These are phyloP conservation scores for Spodoptera frugiperda DNA, from an alignment of 1,140 invertebrate species.

Conservation along the genomic window DNA sequence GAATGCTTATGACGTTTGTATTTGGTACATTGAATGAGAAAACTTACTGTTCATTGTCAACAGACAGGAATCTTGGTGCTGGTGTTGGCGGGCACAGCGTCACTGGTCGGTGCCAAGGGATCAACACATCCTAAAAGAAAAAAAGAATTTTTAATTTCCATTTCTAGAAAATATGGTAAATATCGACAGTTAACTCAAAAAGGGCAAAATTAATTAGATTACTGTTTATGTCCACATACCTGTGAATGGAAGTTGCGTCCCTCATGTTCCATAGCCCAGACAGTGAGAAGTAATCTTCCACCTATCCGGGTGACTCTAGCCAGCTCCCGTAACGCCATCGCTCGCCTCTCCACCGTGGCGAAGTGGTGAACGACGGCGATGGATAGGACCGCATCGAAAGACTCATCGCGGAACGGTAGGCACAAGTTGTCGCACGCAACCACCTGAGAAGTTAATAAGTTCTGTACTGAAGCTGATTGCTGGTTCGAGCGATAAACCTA, in stretches of 20 bases:
- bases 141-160: not conserved
- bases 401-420: conserved; percentile 96
- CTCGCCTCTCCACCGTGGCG: conserved; percentile 95
- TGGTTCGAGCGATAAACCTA: not conserved
- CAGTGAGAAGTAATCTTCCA: conserved; percentile 96
- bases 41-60: conserved; percentile 80
- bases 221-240: conserved; percentile 72
- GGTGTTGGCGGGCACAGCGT: conserved; percentile 89
- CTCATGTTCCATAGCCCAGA: conserved; percentile 98
- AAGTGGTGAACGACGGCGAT: conserved; percentile 98
- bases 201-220: no score
- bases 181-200: not conserved
- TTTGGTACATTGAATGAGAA: not conserved
- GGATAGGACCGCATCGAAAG: conserved; percentile 97
- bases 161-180: not conserved
- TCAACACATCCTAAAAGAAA: conserved; percentile 94
- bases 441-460: conserved; percentile 87
- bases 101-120: conserved; percentile 95
- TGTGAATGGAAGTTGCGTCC: conserved; percentile 91
- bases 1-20: not conserved
- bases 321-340: conserved; percentile 95
- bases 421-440: conserved; percentile 95
- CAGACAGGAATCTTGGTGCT: conserved; percentile 87
- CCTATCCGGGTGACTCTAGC: conserved; percentile 95
- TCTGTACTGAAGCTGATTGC: no score